Evolutionary conservation across 1,140 invertebrate genomes (phyloP), one percentile per base, ranked within the genome.

Genomic region (Papilio polytes): DNA sequence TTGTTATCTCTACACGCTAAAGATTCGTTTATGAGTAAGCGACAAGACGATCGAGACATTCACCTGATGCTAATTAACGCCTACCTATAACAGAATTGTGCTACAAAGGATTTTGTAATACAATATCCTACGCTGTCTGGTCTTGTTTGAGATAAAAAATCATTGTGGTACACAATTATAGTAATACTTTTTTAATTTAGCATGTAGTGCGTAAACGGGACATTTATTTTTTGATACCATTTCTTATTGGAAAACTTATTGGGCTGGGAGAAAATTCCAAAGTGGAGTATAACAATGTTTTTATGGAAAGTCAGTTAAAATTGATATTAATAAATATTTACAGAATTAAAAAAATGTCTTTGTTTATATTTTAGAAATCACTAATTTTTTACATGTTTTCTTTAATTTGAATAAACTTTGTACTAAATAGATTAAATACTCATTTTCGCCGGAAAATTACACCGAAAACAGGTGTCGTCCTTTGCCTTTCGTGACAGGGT

Each of bases 401-500:
- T n/a, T n/a, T n/a, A n/a, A n/a, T 51, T 51, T n/a, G 20, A n/a
- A 20, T n/a, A 20, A 20, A 18, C n/a, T 7, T n/a, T n/a, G 8
- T n/a, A n/a, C n/a, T n/a, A n/a, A n/a, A n/a, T 56, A 18, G 53
- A 56, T 8, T 36, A n/a, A 7, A 0, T 7, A 59, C n/a, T 76
- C 13, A 81, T 20, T 53, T 80, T 79, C 63, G 81, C 76, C 80
- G 90, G 90, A 89, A 92, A 92, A 88, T 81, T 86, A 53, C 78
- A 84, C 82, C 80, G 79, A 85, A 87, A 89, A 83, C 91, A 91
- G 84, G 87, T 91, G 88, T 85, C 82, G 87, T 83, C 85, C 86
- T 73, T 44, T 41, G 18, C n/a, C 72, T 89, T 86, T 88, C 83
- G 81, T 86, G 87, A 86, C 81, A 85, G 86, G 83, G 81, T 87